Base-by-base conservation (phyloP, 1,140 invertebrate species). In the Nixonia krombeini region DNA sequence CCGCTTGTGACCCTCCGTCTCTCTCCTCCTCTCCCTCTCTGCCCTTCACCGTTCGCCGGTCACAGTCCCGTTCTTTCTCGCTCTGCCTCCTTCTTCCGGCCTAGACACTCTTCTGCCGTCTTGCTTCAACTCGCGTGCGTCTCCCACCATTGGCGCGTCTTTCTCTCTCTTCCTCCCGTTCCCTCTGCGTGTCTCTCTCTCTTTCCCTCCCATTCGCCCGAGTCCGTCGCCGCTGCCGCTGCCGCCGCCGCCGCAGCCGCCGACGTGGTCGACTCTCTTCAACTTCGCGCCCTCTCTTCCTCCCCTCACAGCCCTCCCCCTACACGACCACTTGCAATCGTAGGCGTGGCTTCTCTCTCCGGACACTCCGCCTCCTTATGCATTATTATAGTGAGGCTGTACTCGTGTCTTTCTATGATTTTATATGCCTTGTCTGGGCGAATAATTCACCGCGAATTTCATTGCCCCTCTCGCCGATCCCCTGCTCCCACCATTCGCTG, bases 301-400 rank as follows among this genome's bases (percentile, higher is more conserved):
- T 13, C 23, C 23, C 37, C 25, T 12, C 17, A 28, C 28, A 31
- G 31, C 37, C 18, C 26, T n/a, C 38, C 59, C 8, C 23, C 29
- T 2, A 13, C 10, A 37, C 17, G 8, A 17, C 18, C 55, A 23
- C 56, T 46, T 47, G 56, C 37, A 46, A 55, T 50, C 15, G 33
- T 55, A 41, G 70, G 71, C 74, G 72, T 71, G 72, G 73, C 64
- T 51, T 69, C 38, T 42, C 38, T 64, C 64, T 53, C 53, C 67
- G 44, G 47, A 49, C 59, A 71, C 53, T 66, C 79, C 83, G 76
- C 83, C 82, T 73, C 76, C 81, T 85, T 85, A 85, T 85, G 82
- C 82, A 84, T 85, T 85, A 85, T 84, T 83, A 85, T 85, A 80
- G 64, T 74, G 58, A 70, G 64, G 57, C 66, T 52, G 58, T 56